Base-by-base conservation (phyloP, 2,113 vertebrate species). In the Toxostoma redivivum region DNA sequence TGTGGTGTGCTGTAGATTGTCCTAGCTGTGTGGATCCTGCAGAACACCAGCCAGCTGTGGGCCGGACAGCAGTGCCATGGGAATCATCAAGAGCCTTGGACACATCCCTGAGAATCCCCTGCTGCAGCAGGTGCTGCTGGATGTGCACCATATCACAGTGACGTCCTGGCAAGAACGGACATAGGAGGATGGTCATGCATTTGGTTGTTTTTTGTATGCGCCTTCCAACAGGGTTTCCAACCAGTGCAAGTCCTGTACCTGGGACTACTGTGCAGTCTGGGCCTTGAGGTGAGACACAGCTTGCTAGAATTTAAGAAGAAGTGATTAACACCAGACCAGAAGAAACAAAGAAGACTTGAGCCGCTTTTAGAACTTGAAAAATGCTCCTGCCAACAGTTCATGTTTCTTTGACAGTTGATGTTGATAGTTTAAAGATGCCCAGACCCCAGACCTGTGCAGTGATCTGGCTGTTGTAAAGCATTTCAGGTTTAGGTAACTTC, bases 111-210 rank as follows among this genome's bases (percentile, higher is more conserved):
- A 4, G 42, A 51, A 23, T n/a, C 30, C 33, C 20, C 19, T 31
- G 54, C 77, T 61, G 72, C 60, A 18, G 1, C 10, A 25, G 54
- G 42, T 21, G 24, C 5, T 50, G 18, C 7, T 14, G 25, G 40
- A 21, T 10, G 3, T 38, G 60, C 23, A 4, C 7, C 1, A 2
- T 5, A 5, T 42, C 35, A 9, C n/a, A 24, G 28, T 0, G 0
- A 2, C 23, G 1, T 67, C 44, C 11, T 37, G 65, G 13, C 35
- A 21, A 6, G 31, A 79, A 12, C 66, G 67, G 30, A 10, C 7
- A 1, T 2, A 45, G 16, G 38, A n/a, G 8, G 21, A 22, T 3
- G 5, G 9, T 24, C 5, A 0, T 17, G 15, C 6, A 2, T 37
- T 47, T 12, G 3, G 5, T 37, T 57, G 4, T 2, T 35, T 6